These are phyloP conservation scores for Cheilosia impressa DNA, from an alignment of 2,888 invertebrate genomes.

Conservation along the genomic window DNA sequence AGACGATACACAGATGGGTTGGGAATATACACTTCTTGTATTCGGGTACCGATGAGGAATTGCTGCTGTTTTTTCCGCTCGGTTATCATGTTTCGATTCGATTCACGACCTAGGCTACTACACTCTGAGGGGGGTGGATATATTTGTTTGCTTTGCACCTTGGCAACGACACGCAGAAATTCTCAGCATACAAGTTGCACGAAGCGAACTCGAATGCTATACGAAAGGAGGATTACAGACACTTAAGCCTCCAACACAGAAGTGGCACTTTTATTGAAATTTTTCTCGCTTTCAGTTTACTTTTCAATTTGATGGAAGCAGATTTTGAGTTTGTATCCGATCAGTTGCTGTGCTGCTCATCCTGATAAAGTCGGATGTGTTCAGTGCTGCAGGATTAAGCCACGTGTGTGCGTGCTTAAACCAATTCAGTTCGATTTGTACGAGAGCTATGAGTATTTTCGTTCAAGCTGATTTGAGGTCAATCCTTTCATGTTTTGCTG, in stretches of 20 bases:
- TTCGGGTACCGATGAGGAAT: constrained; percentile 59
- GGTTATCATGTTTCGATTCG: constrained; percentile 65
- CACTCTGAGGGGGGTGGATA: background rate
- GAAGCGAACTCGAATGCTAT: background rate
- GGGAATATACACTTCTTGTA: background rate
- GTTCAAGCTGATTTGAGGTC: too few species aligned
- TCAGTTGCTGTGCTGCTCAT: background rate
- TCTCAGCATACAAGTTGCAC: too few species aligned
- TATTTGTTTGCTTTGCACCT: constrained; percentile 22
- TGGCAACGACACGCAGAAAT: constrained; percentile 5
- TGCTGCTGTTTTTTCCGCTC: constrained; percentile 29
- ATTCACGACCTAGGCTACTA: constrained; percentile 56
- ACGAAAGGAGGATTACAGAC: constrained; percentile 30
- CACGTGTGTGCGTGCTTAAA: too few species aligned
- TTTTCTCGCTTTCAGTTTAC: constrained; percentile 50
- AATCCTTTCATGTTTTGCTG: too few species aligned
- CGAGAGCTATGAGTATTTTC: too few species aligned
- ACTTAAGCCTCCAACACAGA: constrained; percentile 39
- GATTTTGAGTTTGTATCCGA: constrained; percentile 34
- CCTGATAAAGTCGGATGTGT: too few species aligned
- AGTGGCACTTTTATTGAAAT: constrained; percentile 61
- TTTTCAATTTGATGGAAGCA: constrained; percentile 44
- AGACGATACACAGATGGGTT: constrained; percentile 1
- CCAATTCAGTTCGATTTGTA: too few species aligned
- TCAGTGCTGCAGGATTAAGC: too few species aligned